phyloP scores from a whole-genome alignment of 2,113 vertebrate species.

The Lasiurus cinereus region DNA sequence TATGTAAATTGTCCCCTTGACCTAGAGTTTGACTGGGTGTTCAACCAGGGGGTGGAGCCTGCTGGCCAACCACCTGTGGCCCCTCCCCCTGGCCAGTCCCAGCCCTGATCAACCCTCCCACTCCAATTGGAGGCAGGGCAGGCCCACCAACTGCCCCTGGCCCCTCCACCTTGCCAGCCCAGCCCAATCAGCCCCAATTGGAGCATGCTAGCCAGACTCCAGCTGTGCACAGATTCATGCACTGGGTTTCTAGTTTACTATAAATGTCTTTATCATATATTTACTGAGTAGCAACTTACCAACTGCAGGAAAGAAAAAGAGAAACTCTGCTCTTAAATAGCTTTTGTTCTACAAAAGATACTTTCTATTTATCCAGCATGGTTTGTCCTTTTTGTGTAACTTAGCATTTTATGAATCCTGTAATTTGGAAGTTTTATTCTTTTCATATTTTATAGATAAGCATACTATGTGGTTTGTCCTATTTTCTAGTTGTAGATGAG shows the following conservation, averaged over 20 bases:
- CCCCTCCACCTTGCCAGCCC: no score
- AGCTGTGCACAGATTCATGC: no score
- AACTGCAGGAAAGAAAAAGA: background rate
- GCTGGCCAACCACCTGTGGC: no score
- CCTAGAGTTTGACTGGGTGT: no score
- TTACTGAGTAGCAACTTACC: background rate
- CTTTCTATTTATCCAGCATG: background rate
- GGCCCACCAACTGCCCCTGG: no score
- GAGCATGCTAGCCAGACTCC: no score
- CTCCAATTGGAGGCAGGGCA: no score
- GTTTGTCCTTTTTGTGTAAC: background rate
- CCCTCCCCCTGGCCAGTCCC: no score
- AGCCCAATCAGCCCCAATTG: no score
- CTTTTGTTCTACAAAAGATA: background rate
- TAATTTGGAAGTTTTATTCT: constrained; percentile 5
- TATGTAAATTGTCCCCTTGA: no score
- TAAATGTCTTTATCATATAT: background rate
- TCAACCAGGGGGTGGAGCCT: no score
- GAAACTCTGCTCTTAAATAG: background rate
- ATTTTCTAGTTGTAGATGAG: background rate
- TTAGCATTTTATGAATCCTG: constrained; percentile 21
- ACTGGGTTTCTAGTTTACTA: background rate
- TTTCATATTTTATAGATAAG: constrained; percentile 6
- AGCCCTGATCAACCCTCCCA: no score
- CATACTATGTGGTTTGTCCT: background rate